A percentile compares a stretch with the other conserved stretches of the same genome.
phyloP scores from a whole-genome alignment of 2,797 vertebrate genomes.

The Phylloscopus collybita region DNA sequence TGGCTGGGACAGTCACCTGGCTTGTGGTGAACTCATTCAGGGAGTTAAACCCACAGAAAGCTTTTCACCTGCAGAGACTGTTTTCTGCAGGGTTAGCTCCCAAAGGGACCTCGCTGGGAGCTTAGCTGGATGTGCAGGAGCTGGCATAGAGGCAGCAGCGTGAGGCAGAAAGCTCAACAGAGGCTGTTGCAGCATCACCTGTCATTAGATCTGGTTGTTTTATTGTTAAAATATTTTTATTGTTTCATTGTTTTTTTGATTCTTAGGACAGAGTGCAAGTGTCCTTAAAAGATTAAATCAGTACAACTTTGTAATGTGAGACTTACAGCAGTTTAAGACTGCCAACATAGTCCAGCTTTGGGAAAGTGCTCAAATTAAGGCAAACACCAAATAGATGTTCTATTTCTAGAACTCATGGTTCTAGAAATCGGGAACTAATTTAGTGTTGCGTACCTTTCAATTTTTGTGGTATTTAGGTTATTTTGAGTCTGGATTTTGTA shows the following conservation, averaged over 20 bases:
- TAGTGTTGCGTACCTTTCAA: neutral
- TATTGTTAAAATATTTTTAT: neutral
- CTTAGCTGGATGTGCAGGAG: neutral
- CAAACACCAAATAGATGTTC: neutral
- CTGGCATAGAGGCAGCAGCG: rapidly evolving
- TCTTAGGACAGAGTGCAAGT: neutral
- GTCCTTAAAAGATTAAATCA: neutral
- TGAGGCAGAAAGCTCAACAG: neutral
- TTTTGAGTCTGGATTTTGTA: neutral
- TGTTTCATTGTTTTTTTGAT: neutral
- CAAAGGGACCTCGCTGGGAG: neutral
- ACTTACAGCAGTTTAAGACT: neutral
- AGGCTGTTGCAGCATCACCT: neutral
- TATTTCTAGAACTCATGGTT: neutral
- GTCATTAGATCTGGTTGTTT: neutral
- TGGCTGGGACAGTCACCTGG: neutral
- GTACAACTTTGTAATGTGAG: neutral
- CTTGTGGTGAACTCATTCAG: neutral
- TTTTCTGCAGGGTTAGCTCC: neutral
- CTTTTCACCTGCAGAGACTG: neutral
- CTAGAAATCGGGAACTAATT: neutral
- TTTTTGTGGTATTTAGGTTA: neutral
- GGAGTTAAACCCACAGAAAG: neutral
- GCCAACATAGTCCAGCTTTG: neutral
- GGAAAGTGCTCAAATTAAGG: neutral